Conservation (phyloP, 1,140 invertebrate genomes). For the Myzus persicae region DNA sequence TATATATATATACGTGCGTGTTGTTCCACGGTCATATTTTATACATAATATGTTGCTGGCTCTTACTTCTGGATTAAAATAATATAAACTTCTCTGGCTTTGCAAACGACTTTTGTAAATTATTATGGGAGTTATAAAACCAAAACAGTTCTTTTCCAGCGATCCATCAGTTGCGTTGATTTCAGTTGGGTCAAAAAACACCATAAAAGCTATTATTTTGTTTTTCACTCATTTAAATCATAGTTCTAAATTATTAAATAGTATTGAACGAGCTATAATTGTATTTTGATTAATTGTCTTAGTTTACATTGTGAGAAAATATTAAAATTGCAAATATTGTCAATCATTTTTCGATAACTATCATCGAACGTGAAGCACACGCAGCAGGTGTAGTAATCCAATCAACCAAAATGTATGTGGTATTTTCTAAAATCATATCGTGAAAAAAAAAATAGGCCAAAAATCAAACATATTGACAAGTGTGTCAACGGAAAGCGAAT, state of each 20-base stretch:
- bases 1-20: neutral
- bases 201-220: neutral
- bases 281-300: neutral
- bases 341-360: no score
- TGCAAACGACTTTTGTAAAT: neutral
- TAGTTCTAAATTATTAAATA: neutral
- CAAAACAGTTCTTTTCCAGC: neutral
- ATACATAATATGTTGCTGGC: neutral
- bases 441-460: neutral
- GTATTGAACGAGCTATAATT: neutral
- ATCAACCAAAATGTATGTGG: neutral
- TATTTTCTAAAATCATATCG: neutral
- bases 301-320: neutral
- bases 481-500: neutral
- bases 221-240: neutral
- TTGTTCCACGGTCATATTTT: neutral
- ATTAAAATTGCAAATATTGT: neutral
- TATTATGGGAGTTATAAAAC: no score
- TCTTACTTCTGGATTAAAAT: neutral
- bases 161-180: no score
- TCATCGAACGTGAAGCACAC: neutral
- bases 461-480: neutral
- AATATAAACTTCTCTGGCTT: neutral
- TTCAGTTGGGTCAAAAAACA: no score
- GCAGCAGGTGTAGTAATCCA: accelerated